Evolutionary conservation across 2,888 invertebrate species (phyloP), one percentile per base, ranked within the genome.

Genomic region (Leucoma salicis): DNA sequence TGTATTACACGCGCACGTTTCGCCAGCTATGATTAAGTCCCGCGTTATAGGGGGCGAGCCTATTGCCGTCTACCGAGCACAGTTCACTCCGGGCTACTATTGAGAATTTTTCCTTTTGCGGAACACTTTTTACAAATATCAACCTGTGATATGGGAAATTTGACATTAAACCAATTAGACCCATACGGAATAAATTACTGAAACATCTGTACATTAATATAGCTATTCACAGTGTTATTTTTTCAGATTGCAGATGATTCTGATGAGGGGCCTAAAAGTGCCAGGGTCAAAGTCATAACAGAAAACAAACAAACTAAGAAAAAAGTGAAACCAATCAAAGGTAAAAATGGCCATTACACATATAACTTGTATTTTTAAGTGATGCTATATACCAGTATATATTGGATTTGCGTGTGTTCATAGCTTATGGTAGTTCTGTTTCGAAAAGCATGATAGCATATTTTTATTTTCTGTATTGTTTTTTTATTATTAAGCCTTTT

Each of bases 361-460:
- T n/a, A 29, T 28, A 8, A 14, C 5, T 14, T 45, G 27, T 3
- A 14, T 25, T 44, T 46, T 13, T 49, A 29, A 41, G 29, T 54
- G 33, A 18, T 38, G 48, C 15, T 38, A 25, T 27, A 33, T 14
- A 13, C 13, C 43, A 16, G 35, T 42, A 35, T 42, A 4, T 50
- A 34, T 40, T 21, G 31, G 35, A 60, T 58, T 46, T 72, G 74
- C 67, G 81, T 83, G 81, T 85, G 86, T 86, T 86, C 85, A 86
- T 85, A 84, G 86, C 86, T 84, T 78, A 64, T 49, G 50, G 48
- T 39, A 38, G 46, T 37, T 36, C 35, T 21, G 46, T 38, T 40
- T 38, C 32, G 24, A 42, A 52, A 66, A 54, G 56, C 16, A 31
- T 31, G 29, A 34, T 44, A 18, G 46, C 53, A 42, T 25, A 43